Evolutionary conservation across 2,888 invertebrate genomes (phyloP), one percentile per base, ranked within the genome.

Genomic region (Tenthredo amoena): DNA sequence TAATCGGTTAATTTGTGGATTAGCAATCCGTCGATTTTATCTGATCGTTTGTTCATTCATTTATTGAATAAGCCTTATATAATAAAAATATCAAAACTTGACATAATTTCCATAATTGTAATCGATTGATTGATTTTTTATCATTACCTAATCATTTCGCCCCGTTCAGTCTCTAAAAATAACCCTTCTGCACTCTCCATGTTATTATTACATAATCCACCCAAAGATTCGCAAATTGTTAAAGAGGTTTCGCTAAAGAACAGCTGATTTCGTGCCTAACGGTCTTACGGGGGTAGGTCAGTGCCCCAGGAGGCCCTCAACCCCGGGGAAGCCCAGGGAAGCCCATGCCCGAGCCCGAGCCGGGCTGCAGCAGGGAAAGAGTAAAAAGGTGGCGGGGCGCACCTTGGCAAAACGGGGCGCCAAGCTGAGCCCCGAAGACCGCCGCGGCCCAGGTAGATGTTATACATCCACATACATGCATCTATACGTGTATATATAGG

Each of bases 251-350:
- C 47, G 85, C 85, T n/a, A 65, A 65, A 34, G 82, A 91, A 91
- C 91, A 91, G 91, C 91, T 91, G 91, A 91, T 91, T 88, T 65
- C 10, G 88, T 87, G 84, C 87, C 88, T 92, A 92, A 92, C 92
- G 91, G 92, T 92, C 91, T 89, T 87, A 89, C 90, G 89, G 89
- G 91, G 92, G 91, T 92, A 93, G 93, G 93, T 92, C 93, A 93
- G 92, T 92, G 92, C 92, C 91, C 91, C 89, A 89, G 89, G 89
- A 90, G 86, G 88, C 87, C 86, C 87, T 84, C 21, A 43, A 71
- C 83, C 83, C 83, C 68, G 65, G 83, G 43, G 43, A 83, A 43
- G 18, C 71, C 68, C 21, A 65, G 62, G 81, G 62, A 37, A 81
- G 47, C 40, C 71, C 68, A 9, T 26, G 18, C 58, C 62, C 40